phyloP scores from a whole-genome alignment of 1,140 invertebrate genomes.

The Mactra quadrangularis region DNA sequence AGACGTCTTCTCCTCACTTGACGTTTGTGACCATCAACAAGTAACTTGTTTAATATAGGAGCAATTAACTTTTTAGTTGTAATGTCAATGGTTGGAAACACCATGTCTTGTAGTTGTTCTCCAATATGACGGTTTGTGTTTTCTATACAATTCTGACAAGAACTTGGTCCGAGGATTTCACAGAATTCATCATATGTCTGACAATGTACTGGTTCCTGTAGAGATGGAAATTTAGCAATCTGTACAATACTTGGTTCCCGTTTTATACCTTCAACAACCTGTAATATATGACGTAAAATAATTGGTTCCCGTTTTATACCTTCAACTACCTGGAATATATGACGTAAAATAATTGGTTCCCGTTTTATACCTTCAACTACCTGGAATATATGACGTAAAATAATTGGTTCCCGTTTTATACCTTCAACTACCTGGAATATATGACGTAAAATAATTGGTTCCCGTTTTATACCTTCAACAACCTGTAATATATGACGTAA shows the following conservation, averaged over 20 bases:
- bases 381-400: no score
- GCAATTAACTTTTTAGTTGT: constrained; percentile 59
- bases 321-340: no score
- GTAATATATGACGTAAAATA: no score
- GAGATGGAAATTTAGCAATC: constrained; percentile 35
- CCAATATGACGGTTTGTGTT: constrained; percentile 67
- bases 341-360: no score
- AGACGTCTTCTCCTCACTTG: constrained; percentile 27
- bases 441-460: no score
- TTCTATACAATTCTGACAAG: constrained; percentile 69
- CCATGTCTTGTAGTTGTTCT: constrained; percentile 65
- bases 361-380: no score
- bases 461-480: no score
- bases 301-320: no score
- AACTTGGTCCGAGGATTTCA: constrained; percentile 69
- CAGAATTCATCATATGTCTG: constrained; percentile 62
- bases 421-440: no score
- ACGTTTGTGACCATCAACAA: constrained; percentile 29
- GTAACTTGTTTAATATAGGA: constrained; percentile 44
- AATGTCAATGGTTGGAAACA: constrained; percentile 68
- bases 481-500: no score
- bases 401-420: no score
- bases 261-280: constrained; percentile 36
- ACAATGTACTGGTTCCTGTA: constrained; percentile 49
- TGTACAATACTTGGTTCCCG: constrained; percentile 50